phyloP scores from a whole-genome alignment of 1,140 invertebrate genomes.

The Drosophila micromelanica region DNA sequence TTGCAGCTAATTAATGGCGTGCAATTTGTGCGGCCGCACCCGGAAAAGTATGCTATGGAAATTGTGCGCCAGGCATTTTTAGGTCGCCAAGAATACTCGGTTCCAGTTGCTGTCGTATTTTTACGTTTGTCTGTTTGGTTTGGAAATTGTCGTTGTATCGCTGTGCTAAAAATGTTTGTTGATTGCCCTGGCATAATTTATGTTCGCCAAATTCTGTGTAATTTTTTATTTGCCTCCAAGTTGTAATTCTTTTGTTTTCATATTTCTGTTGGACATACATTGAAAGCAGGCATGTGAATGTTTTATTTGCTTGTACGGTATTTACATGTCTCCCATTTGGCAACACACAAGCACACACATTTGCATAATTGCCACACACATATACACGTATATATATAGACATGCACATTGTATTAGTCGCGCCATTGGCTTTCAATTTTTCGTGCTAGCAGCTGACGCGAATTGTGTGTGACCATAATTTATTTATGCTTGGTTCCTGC shows the following conservation, averaged over 20 bases:
- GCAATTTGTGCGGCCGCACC: slow-evolving; percentile 62
- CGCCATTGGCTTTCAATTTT: slow-evolving; percentile 39
- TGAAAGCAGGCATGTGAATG: slow-evolving; percentile 46
- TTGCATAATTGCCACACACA: slow-evolving; percentile 67
- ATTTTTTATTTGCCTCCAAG: slow-evolving; percentile 32
- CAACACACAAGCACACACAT: slow-evolving; percentile 27
- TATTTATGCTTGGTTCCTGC: slow-evolving; percentile 23
- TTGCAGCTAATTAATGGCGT: slow-evolving; percentile 74
- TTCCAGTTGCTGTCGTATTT: slow-evolving; percentile 7
- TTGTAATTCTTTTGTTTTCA: slow-evolving; percentile 41
- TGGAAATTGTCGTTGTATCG: slow-evolving; percentile 17
- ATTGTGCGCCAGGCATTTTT: slow-evolving; percentile 51
- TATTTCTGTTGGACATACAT: slow-evolving; percentile 39
- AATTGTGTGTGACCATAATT: slow-evolving; percentile 31
- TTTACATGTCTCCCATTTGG: slow-evolving; percentile 52
- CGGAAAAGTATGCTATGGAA: slow-evolving; percentile 64
- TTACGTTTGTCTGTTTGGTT: slow-evolving; percentile 16
- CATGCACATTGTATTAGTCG: slow-evolving; percentile 13
- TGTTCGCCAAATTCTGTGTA: slow-evolving; percentile 47
- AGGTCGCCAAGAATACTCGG: slow-evolving; percentile 55
- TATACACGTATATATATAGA: slow-evolving; percentile 11
- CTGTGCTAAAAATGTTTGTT: slow-evolving; percentile 28
- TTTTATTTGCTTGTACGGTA: slow-evolving; percentile 57
- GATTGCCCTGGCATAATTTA: slow-evolving; percentile 71
- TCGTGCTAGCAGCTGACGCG: slow-evolving; percentile 28